These are phyloP conservation scores for Yasuhikotakia modesta DNA, from an alignment of 2,797 vertebrate genomes.

Conservation along the genomic window DNA sequence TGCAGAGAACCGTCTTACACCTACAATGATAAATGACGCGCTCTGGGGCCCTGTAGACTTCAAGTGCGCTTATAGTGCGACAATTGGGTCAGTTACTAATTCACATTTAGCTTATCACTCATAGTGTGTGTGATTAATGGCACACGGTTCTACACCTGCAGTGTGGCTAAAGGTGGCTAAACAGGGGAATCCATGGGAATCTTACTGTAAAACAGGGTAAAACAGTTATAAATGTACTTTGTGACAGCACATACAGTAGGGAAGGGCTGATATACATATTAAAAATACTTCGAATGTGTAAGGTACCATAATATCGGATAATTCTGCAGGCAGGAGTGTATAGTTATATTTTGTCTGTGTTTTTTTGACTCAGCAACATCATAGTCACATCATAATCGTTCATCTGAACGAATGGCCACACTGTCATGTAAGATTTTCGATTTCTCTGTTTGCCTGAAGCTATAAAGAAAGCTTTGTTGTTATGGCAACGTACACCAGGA, in stretches of 20 bases:
- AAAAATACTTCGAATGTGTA: background rate
- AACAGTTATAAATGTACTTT: background rate
- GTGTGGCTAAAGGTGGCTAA: background rate
- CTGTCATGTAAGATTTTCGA: constrained; percentile 19
- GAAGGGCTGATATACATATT: background rate
- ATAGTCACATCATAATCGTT: constrained; percentile 8
- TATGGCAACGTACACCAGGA: constrained; percentile 55
- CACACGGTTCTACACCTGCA: background rate
- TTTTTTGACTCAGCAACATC: constrained; percentile 11
- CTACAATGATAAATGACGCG: background rate
- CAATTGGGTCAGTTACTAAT: background rate
- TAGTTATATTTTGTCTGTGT: constrained; percentile 6
- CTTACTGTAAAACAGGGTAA: background rate
- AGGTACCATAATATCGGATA: background rate
- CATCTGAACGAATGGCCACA: background rate
- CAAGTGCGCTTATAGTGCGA: background rate
- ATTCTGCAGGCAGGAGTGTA: background rate
- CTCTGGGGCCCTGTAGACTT: background rate
- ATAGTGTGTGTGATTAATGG: background rate
- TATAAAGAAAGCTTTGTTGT: constrained; percentile 65
- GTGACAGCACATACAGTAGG: background rate
- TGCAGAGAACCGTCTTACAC: background rate
- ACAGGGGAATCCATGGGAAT: background rate
- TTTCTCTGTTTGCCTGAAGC: constrained; percentile 29
- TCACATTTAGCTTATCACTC: background rate